Base-by-base conservation (phyloP, 1,140 invertebrate genomes). In the Oryctes rhinoceros region DNA sequence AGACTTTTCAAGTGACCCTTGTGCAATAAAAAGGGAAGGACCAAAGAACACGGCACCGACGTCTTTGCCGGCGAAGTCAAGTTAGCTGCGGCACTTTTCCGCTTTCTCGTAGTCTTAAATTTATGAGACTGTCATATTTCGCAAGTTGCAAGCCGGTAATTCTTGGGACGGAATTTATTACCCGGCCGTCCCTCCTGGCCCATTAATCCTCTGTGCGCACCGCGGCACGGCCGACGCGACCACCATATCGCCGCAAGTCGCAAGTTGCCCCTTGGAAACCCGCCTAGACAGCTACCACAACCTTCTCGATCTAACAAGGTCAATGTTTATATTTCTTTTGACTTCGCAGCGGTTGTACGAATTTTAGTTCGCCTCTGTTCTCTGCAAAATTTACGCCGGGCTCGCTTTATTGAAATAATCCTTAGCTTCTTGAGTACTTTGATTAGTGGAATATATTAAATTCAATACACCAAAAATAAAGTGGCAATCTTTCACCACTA, bases 111-210 rank as follows among this genome's bases (percentile, higher is more conserved):
- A 80, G 81, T 82, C 80, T 81, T 79, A 80, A 84, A 87, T 87
- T 87, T 87, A 87, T 86, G 85, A 87, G 78, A 75, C 84, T 86
- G 86, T 86, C 86, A 87, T 87, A 87, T 86, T 87, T 87, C 85
- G 86, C 85, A 86, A 87, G 83, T 86, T 85, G 86, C 86, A 86
- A 83, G 85, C 85, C 85, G 85, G 86, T 87, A 87, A 87, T 87
- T 87, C 86, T 85, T 86, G 85, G 85, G 82, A 83, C 84, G 83
- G 84, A 87, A 87, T 87, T 86, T 87, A 87, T 87, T 87, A 85
- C 83, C 67, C 48, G 81, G 81, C 84, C 78, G 83, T 85, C 85
- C 85, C 84, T 83, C 83, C 83, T 79, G 85, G 82, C 81, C 83
- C 86, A 87, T 87, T 87, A 86, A 86, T 87, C 84, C 84, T 84